Evolutionary conservation across 2,888 invertebrate genomes (phyloP), one percentile per base, ranked within the genome.

Genomic region (Apodemia zela): DNA sequence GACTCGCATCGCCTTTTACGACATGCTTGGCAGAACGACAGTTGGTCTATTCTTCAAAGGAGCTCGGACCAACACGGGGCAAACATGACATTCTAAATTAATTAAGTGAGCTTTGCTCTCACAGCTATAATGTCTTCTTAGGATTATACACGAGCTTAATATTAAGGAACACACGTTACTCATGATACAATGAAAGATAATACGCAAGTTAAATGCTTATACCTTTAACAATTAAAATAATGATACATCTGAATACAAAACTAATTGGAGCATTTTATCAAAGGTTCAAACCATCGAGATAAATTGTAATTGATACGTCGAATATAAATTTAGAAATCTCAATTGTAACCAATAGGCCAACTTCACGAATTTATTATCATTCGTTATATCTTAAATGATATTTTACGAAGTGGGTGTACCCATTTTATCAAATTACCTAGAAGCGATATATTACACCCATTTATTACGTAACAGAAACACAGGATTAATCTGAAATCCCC

Each of bases 401-500:
- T 51, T 51, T 51, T 51, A 51, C 51, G 51, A 51, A 51, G 25
- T 51, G 51, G 51, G 51, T 51, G 51, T 51, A 51, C 21, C 51
- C 21, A 21, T 51, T 51, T 51, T 51, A 51, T 51, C 51, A 51
- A 51, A 51, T 51, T 51, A 51, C 54, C 54, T 54, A 54, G 54
- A 54, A 49, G 49, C 38, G 60, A 49, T 49, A 61, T 49, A 49
- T 49, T 42, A 42, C 42, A 42, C 15, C 42, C 13, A 1, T 61
- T 47, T 29, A 60, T 47, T 17, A 49, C 49, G 49, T 49, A 49
- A 54, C 54, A 54, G 54, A 21, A 42, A 42, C 18, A 25, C 54
- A 54, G 54, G 54, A 54, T 54, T 54, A 54, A 54, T 54, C 54
- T 54, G 54, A 21, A 54, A 54, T 54, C 21, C 54, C 72, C 73